These are phyloP conservation scores for Rhinolophus sinicus DNA, from an alignment of 2,113 vertebrate genomes.

Conservation along the genomic window DNA sequence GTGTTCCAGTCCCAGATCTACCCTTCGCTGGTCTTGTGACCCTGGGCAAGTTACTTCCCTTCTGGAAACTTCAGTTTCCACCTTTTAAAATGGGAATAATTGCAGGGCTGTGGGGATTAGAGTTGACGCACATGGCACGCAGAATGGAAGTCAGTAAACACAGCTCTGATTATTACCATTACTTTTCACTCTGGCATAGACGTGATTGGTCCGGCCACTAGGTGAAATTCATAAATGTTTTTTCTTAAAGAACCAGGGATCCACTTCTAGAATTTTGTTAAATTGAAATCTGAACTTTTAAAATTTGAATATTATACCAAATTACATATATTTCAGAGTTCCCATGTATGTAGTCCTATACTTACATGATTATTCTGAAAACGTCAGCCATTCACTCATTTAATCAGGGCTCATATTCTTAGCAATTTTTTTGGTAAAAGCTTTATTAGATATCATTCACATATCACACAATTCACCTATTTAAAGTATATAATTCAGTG, in stretches of 20 bases:
- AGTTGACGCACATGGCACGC: neutral
- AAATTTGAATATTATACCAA: neutral
- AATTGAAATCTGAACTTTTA: neutral
- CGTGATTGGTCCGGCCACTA: neutral
- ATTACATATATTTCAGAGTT: neutral
- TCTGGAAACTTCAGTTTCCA: neutral
- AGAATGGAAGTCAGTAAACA: neutral
- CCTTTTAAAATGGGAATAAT: neutral
- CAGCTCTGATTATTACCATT: neutral
- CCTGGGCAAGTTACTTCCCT: neutral
- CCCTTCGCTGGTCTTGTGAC: neutral
- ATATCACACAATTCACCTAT: neutral
- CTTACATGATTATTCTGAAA: neutral
- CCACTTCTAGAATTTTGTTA: neutral
- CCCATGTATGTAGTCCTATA: neutral
- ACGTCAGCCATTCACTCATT: neutral
- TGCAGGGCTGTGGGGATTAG: neutral
- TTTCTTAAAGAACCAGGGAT: constrained; percentile 40
- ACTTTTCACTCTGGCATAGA: neutral
- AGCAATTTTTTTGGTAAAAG: neutral
- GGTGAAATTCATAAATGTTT: neutral
- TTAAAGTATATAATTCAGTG: neutral
- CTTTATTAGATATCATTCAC: neutral
- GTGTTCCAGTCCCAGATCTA: neutral
- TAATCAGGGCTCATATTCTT: neutral